phyloP scores from a whole-genome alignment of 2,113 vertebrate species.

The Cranoglanis bouderius region DNA sequence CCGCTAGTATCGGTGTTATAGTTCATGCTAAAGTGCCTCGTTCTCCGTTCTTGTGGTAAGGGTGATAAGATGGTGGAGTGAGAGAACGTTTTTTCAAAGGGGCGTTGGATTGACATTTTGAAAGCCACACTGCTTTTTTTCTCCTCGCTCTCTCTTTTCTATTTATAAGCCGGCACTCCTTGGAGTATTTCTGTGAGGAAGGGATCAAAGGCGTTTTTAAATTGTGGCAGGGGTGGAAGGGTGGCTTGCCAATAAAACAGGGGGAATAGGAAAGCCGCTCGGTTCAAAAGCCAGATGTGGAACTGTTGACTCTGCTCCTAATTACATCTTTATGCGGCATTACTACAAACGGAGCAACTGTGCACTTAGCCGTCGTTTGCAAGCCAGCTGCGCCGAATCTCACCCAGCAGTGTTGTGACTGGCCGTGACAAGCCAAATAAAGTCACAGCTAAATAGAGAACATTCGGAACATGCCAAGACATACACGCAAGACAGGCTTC shows the following conservation, averaged over 20 bases:
- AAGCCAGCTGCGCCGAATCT: slow-evolving; percentile 10
- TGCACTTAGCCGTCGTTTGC: slow-evolving; percentile 14
- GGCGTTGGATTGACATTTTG: slow-evolving; percentile 52
- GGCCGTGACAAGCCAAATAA: slow-evolving; percentile 10
- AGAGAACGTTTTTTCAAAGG: slow-evolving; percentile 42
- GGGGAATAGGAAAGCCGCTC: slow-evolving; percentile 47
- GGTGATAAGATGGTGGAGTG: slow-evolving; percentile 40
- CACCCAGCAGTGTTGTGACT: slow-evolving; percentile 16
- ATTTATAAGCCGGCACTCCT: slow-evolving; percentile 52
- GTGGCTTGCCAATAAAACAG: slow-evolving; percentile 46
- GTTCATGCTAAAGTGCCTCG: slow-evolving; percentile 20
- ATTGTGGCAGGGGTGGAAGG: slow-evolving; percentile 48
- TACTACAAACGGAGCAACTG: slow-evolving; percentile 18
- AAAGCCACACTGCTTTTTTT: slow-evolving; percentile 41
- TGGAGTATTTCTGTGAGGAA: slow-evolving; percentile 49
- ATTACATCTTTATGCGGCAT: slow-evolving; percentile 49
- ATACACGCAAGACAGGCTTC: background rate
- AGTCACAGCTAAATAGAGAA: background rate
- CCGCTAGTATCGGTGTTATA: background rate
- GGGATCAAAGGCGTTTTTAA: slow-evolving; percentile 56
- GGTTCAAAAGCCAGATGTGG: slow-evolving; percentile 54
- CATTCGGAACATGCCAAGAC: slow-evolving; percentile 5
- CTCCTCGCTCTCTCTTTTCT: slow-evolving; percentile 41
- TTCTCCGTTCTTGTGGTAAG: slow-evolving; percentile 28
- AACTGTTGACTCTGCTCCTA: slow-evolving; percentile 44